Conservation (phyloP, 2,797 vertebrate genomes). For the Takifugu ocellatus region DNA sequence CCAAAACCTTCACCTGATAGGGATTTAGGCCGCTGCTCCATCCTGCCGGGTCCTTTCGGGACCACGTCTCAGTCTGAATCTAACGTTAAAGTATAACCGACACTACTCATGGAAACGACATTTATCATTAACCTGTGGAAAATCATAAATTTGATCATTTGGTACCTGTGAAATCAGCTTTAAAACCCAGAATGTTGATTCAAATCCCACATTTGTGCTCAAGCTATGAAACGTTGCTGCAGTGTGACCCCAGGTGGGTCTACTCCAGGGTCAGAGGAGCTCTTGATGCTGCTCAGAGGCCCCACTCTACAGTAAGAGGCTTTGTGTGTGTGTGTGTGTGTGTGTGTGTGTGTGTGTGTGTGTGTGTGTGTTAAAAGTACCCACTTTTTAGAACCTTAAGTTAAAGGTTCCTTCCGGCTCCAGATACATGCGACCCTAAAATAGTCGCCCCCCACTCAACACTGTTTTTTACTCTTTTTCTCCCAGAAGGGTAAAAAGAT, state of each 20-base stretch:
- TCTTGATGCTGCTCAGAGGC: constrained; percentile 14
- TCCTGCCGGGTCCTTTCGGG: no score
- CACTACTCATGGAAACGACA: no score
- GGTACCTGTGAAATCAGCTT: no score
- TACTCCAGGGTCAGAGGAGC: constrained; percentile 21
- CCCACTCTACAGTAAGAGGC: constrained; percentile 45
- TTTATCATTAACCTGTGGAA: no score
- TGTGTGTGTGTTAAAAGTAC: background rate
- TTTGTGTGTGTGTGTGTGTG: constrained; percentile 13
- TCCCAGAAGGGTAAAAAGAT: background rate
- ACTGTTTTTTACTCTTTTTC: constrained; percentile 23
- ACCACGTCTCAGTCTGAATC: no score
- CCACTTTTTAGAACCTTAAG: constrained; percentile 19
- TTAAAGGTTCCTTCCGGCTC: constrained; percentile 46
- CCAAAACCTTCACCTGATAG: no score
- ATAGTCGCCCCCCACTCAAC: constrained; percentile 38
- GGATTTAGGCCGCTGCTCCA: no score
- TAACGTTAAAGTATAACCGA: no score
- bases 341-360: background rate
- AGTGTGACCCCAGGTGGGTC: constrained; percentile 35
- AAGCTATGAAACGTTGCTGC: background rate
- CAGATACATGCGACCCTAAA: constrained; percentile 46
- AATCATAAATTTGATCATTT: no score
- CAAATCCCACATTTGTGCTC: background rate
- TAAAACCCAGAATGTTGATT: background rate